Conservation (phyloP, 2,113 vertebrate species). For the Electrona antarctica region DNA sequence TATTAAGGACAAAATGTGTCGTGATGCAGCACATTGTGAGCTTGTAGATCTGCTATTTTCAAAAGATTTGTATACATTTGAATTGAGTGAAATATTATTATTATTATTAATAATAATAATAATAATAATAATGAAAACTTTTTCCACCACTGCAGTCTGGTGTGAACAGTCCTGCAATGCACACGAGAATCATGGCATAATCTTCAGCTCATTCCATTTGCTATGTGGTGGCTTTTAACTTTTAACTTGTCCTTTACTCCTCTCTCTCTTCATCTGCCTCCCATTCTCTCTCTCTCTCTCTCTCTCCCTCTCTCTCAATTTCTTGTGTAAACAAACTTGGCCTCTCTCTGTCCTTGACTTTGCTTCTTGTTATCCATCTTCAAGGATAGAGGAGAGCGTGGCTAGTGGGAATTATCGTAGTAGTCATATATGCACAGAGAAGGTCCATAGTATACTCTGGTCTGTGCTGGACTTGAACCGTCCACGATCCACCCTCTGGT, state of each 20-base stretch:
- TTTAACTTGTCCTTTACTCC: not conserved
- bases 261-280: slow-evolving; percentile 21
- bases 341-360: slow-evolving; percentile 59
- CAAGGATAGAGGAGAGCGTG: slow-evolving; percentile 52
- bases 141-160: too few relatives aligned
- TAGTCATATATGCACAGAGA: slow-evolving; percentile 53
- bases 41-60: too few relatives aligned
- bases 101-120: too few relatives aligned
- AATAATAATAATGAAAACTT: too few relatives aligned
- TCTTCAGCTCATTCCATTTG: slow-evolving; percentile 51
- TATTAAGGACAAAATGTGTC: too few relatives aligned
- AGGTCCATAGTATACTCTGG: slow-evolving; percentile 13
- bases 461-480: too few relatives aligned
- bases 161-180: slow-evolving; percentile 70
- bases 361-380: slow-evolving; percentile 64
- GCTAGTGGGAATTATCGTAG: slow-evolving; percentile 57
- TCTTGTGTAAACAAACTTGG: slow-evolving; percentile 62
- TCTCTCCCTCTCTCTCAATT: slow-evolving; percentile 44
- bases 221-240: slow-evolving; percentile 19
- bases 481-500: not conserved
- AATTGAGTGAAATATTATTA: too few relatives aligned
- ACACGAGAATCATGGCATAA: slow-evolving; percentile 50
- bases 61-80: too few relatives aligned
- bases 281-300: slow-evolving; percentile 21
- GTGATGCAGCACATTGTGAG: too few relatives aligned